Evolutionary conservation across 64 coral and sea anemone species (phyloP), one percentile per base, ranked within the genome.

Genomic region (Cladopsammia gracilis): DNA sequence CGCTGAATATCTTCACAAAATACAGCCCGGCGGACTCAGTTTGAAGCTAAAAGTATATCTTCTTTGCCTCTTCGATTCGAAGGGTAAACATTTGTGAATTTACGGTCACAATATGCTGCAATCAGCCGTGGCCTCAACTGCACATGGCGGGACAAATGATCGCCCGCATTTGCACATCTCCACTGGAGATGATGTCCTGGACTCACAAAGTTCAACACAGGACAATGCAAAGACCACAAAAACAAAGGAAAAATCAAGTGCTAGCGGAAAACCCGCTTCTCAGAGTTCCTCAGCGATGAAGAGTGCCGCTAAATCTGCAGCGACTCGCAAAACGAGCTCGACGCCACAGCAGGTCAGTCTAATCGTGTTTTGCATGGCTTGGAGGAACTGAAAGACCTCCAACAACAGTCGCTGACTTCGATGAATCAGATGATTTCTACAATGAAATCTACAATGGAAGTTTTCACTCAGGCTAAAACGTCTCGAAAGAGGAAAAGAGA

Each of bases 401-500:
- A 73, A 56, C 19, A 74, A 73, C n/a, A 73, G 71, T 87, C 67
- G 13, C 20, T 87, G 16, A 14, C 67, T 73, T 87, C 69, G 48
- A 52, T 56, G 65, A 86, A 86, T 54, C 13, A 64, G 7, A 86
- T 86, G 69, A 71, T 69, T 57, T 68, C 69, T 10, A 52, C 67
- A 70, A 72, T 89, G 57, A 75, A 16, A 15, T 71, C 86, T 19
- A 42, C 25, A 20, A 45, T 89, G 11, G 58, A 89, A 62, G 58
- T 19, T 44, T 65, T 89, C 61, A 22, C 87, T 89, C 45, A 66
- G 24, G 6, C 25, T n/a, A 65, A 66, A 34, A 24, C 56, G 10
- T 89, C 72, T 89, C 73, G 22, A 19, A 77, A 67, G 62, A 73
- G 87, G 12, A 89, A 89, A 76, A 64, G 24, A 65, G 26, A 20